Conservation (phyloP, 2,797 vertebrate genomes). For the Eulemur albifrons region DNA sequence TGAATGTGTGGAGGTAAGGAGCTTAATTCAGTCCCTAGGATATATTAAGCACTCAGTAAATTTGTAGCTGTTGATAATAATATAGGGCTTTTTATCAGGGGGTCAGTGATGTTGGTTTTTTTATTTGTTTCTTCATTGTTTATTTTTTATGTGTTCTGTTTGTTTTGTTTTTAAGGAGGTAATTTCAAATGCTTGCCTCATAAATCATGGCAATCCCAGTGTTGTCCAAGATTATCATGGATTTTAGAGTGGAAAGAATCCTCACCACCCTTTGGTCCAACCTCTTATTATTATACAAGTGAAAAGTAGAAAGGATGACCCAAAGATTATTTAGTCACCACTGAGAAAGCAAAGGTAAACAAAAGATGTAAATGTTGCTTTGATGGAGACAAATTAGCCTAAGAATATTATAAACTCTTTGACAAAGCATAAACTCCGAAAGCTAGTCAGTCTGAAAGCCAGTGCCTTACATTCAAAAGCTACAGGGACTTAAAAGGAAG, state of each 20-base stretch:
- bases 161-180: neutral
- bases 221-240: neutral
- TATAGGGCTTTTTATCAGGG: rapidly evolving
- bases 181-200: neutral
- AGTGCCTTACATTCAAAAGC: neutral
- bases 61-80: neutral
- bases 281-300: neutral
- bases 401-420: neutral
- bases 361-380: neutral
- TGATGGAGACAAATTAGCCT: neutral
- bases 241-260: neutral
- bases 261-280: neutral
- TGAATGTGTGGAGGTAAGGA: neutral
- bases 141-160: neutral
- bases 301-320: neutral
- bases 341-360: neutral
- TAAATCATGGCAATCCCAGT: neutral
- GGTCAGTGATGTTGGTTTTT: neutral
- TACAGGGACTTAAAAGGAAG: neutral
- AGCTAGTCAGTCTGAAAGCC: neutral
- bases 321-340: neutral
- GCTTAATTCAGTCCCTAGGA: neutral
- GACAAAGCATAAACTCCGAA: neutral
- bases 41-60: neutral
- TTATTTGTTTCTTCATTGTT: neutral